Base-by-base conservation (phyloP, 2,113 vertebrate species). In the Syngnathus typhle region DNA sequence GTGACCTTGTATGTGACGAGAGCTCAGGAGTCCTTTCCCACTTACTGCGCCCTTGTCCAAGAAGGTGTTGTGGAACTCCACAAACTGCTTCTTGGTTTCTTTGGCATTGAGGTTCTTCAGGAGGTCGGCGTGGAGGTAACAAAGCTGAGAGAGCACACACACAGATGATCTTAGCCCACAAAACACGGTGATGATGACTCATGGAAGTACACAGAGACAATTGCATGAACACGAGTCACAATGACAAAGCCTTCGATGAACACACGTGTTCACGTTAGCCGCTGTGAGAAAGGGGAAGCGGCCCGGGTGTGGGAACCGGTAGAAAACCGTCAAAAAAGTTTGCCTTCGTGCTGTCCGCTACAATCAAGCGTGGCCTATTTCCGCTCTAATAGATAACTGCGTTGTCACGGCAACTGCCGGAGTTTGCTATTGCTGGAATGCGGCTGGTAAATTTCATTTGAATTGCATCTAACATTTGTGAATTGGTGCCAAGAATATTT, bases 41-140 rank as follows among this genome's bases (percentile, higher is more conserved):
- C 94, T 93, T 84, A 96, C 95, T 65, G 94, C 93, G 0, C 92
- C 91, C 88, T 95, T 95, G 64, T 95, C 94, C 88, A 95, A 72
- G 81, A 95, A 96, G 60, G 68, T 93, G 84, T 93, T 93, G 85
- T 86, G 91, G 83, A 95, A 95, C 60, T 96, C 95, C 54, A 88
- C 77, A 88, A 95, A 95, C 60, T 92, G 89, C 75, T 95, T 95
- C 89, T 91, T 94, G 73, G 88, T 90, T 79, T 96, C 95, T 87
- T 95, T 96, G 85, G 92, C 43, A 64, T 76, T 93, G 81, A 94
- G 85, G 11, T 67, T 88, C 69, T 47, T 88, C 60, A 94, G 80
- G 78, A 94, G 87, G 43, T 95, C 94, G 3, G 91, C 93, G 3
- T 96, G 94, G 54, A 96, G 90, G 84, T 91, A 95, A 81, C 93